A percentile compares a stretch with the other conserved stretches of the same genome.
Conservation (phyloP, 2,888 invertebrate species). For the Conchocele bisecta region DNA sequence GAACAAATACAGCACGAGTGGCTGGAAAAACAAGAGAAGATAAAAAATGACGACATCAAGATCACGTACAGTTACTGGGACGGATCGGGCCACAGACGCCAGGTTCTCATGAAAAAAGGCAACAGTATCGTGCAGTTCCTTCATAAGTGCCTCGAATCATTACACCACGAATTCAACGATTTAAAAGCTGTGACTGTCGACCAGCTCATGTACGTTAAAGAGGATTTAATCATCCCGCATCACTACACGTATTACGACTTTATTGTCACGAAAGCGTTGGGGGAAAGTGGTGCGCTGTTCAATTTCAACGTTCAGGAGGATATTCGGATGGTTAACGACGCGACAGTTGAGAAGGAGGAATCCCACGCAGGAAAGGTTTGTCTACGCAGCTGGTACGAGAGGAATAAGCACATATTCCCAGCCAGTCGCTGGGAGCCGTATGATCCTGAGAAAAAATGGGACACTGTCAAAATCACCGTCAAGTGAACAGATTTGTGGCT, state of each 20-base stretch:
- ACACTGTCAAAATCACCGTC: slow-evolving; percentile 84
- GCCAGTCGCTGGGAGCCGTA: slow-evolving; percentile 99
- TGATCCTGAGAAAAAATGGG: slow-evolving; percentile 98
- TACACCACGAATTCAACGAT: slow-evolving; percentile 97
- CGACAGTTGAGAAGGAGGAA: slow-evolving; percentile 97
- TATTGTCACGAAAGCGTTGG: slow-evolving; percentile 99
- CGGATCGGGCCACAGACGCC: slow-evolving; percentile 93
- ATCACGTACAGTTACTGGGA: slow-evolving; percentile 99
- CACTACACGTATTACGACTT: slow-evolving; percentile 99
- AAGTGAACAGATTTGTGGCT: slow-evolving; percentile 74
- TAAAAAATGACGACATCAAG: slow-evolving; percentile 98
- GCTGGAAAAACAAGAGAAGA: slow-evolving; percentile 96
- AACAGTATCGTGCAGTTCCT: slow-evolving; percentile 85
- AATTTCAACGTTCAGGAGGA: slow-evolving; percentile 99
- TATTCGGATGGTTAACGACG: slow-evolving; percentile 87
- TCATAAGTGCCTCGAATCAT: slow-evolving; percentile 83
- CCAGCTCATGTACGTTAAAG: slow-evolving; percentile 99
- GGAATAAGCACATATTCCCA: slow-evolving; percentile 99
- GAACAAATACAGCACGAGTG: slow-evolving; percentile 88
- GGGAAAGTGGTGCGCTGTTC: slow-evolving; percentile 98
- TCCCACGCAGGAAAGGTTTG: slow-evolving; percentile 96
- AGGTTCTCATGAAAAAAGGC: slow-evolving; percentile 94
- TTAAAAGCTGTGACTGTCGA: slow-evolving; percentile 98
- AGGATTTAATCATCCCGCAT: slow-evolving; percentile 98
- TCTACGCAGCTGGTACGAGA: slow-evolving; percentile 94